Evolutionary conservation across 2,888 invertebrate genomes (phyloP).

Genomic region (Trissolcus japonicus): DNA sequence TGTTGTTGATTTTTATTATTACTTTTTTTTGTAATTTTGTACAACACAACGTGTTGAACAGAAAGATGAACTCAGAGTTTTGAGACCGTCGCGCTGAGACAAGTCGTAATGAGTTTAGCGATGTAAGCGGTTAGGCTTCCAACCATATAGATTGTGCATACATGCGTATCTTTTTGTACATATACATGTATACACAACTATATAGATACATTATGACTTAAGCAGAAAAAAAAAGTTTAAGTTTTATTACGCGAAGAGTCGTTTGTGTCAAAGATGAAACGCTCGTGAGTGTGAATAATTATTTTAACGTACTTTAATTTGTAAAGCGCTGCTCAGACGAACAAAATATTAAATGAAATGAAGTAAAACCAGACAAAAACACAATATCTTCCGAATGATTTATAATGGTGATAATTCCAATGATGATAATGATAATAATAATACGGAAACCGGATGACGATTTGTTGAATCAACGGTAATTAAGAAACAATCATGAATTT

Average conservation of each 20-base stretch:
- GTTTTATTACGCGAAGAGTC: slow-evolving; percentile 59
- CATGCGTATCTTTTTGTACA: neutral
- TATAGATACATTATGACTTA: slow-evolving; percentile 65
- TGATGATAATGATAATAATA: slow-evolving; percentile 29
- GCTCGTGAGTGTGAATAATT: slow-evolving; percentile 73
- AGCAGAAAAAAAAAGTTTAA: slow-evolving; percentile 51
- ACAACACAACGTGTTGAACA: slow-evolving; percentile 39
- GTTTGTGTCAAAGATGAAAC: slow-evolving; percentile 68
- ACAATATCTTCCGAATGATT: slow-evolving; percentile 30
- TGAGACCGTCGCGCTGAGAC: slow-evolving; percentile 38
- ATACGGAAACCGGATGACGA: neutral
- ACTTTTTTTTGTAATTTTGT: slow-evolving; percentile 36
- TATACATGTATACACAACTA: slow-evolving; percentile 2
- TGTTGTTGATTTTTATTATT: slow-evolving; percentile 29
- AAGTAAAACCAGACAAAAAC: slow-evolving; percentile 46
- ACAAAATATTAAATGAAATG: slow-evolving; percentile 65
- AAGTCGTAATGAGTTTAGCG: slow-evolving; percentile 59
- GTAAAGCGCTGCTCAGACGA: slow-evolving; percentile 71
- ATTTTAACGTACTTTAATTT: slow-evolving; percentile 73
- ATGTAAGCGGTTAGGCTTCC: slow-evolving; percentile 74
- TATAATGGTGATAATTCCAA: slow-evolving; percentile 21
- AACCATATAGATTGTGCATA: slow-evolving; percentile 63
- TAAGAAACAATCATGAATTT: slow-evolving; percentile 10
- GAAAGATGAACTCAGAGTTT: slow-evolving; percentile 31
- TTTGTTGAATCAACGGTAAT: slow-evolving; percentile 1